These are phyloP conservation scores for Toxonevra muliebris DNA, from an alignment of 2,888 invertebrate species.

Conservation along the genomic window DNA sequence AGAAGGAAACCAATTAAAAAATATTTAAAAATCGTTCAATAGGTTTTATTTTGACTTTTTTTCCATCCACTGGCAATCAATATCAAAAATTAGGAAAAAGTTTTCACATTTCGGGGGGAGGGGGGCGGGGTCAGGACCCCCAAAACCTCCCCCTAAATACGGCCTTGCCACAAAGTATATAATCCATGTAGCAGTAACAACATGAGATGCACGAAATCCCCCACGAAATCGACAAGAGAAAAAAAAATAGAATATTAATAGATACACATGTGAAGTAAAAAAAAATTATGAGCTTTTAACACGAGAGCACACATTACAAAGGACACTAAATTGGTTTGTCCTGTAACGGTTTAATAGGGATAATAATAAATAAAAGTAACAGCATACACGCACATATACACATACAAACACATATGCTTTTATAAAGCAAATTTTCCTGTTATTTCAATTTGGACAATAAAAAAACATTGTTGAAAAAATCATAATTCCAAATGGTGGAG, in stretches of 20 bases:
- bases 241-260: conserved; percentile 16
- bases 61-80: too few species aligned
- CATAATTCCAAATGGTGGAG: conserved; percentile 2
- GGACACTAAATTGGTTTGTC: conserved; percentile 58
- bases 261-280: conserved; percentile 6
- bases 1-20: too few species aligned
- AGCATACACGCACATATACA: conserved; percentile 36
- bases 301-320: conserved; percentile 55
- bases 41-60: too few species aligned
- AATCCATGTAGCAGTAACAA: conserved; percentile 15
- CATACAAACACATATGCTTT: conserved; percentile 36
- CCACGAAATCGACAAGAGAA: background rate
- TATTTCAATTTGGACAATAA: conserved; percentile 14
- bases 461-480: conserved; percentile 31
- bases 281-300: conserved; percentile 54
- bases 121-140: too few species aligned
- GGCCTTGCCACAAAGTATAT: conserved; percentile 17
- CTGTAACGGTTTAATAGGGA: conserved; percentile 32
- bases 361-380: conserved; percentile 27
- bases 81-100: too few species aligned
- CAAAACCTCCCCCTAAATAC: too few species aligned
- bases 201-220: background rate
- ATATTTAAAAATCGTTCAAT: too few species aligned
- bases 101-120: too few species aligned
- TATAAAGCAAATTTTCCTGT: background rate